Evolutionary conservation across 1,140 invertebrate genomes (phyloP), one percentile per base, ranked within the genome.

Genomic region (Sycophila sp.): DNA sequence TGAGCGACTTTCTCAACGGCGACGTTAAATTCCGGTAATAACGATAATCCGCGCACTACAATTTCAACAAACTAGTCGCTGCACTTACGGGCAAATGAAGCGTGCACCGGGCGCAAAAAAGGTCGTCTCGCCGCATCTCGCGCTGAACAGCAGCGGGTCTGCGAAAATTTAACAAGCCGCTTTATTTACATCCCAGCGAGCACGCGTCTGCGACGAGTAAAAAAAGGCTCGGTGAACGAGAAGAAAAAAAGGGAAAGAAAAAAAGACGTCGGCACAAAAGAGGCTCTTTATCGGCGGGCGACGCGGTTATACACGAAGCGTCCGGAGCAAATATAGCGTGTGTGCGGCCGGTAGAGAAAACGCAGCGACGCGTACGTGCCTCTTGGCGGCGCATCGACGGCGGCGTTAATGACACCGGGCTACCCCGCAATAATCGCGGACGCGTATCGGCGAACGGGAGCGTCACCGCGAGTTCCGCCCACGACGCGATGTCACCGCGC

Each of bases 361-460:
- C 17, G 45, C 4, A 47, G 45, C 5, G 15, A 28, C 36, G 17
- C 17, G 58, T n/a, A n/a, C n/a, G n/a, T n/a, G n/a, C n/a, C n/a
- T n/a, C n/a, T n/a, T n/a, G n/a, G n/a, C n/a, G n/a, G n/a, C 58
- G 58, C 38, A 62, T 42, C 58, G 24, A 32, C 38, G 58, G 24
- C 40, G 26, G 40, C 30, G 45, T 19, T 45, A 45, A 32, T n/a
- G 24, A n/a, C 36, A 6, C n/a, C n/a, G n/a, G n/a, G n/a, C n/a
- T n/a, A 38, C 15, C 26, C 40, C n/a, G 10, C 36, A 63, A 51
- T 51, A 51, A 63, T 24, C 47, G 38, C 32, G 62, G 34, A 64
- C 32, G 62, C 62, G 45, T 53, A 38, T 64, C 62, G 47, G n/a
- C 40, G 7, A 38, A 13, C 32, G 32, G 24, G 47, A n/a, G 62